A percentile compares a stretch with the other conserved stretches of the same genome.
These are phyloP conservation scores for Mantis religiosa DNA, from an alignment of 2,888 invertebrate genomes.

Conservation along the genomic window DNA sequence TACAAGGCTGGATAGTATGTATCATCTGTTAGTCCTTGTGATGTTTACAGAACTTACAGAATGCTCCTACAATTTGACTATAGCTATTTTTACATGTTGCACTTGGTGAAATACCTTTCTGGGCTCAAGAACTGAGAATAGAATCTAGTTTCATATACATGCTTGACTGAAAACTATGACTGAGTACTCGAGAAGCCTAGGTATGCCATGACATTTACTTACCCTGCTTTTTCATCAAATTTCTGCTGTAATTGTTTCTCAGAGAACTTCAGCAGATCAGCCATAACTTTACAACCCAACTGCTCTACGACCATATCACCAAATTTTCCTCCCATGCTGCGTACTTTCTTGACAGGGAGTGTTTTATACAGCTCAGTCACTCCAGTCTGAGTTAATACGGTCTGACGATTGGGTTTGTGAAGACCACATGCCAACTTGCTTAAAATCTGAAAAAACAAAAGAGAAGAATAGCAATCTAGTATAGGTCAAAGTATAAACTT, in stretches of 20 bases:
- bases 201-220: conserved; percentile 35
- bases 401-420: conserved; percentile 89
- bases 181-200: too few species aligned
- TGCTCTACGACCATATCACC: conserved; percentile 73
- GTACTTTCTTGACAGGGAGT: conserved; percentile 77
- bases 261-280: conserved; percentile 67
- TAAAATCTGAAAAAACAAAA: conserved; percentile 60
- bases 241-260: conserved; percentile 65
- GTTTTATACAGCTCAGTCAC: conserved; percentile 58
- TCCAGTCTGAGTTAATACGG: conserved; percentile 72
- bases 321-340: conserved; percentile 90
- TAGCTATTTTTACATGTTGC: too few species aligned
- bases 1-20: too few species aligned
- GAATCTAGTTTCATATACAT: too few species aligned
- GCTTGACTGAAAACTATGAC: too few species aligned
- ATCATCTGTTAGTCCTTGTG: too few species aligned
- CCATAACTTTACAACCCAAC: conserved; percentile 72
- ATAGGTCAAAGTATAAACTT: too few species aligned
- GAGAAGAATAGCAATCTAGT: neutral
- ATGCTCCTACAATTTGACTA: too few species aligned
- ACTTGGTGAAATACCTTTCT: too few species aligned
- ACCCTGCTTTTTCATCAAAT: conserved; percentile 88
- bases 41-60: too few species aligned
- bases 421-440: conserved; percentile 92
- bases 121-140: too few species aligned